These are phyloP conservation scores for Pseudomyrmex concolor DNA, from an alignment of 1,140 invertebrate genomes.

Conservation along the genomic window DNA sequence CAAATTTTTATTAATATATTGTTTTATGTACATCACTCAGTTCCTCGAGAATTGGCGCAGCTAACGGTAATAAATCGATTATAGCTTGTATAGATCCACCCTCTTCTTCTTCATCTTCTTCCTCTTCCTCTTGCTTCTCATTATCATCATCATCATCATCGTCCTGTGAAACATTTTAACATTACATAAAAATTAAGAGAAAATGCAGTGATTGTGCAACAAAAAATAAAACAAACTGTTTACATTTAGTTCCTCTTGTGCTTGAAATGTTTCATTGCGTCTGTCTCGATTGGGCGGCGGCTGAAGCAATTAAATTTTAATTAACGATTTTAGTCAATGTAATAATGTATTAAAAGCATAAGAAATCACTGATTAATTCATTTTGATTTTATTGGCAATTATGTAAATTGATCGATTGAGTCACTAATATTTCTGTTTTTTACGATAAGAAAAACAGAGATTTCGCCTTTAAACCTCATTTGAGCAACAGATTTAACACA, in stretches of 20 bases:
- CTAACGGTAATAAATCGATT: constrained; percentile 77
- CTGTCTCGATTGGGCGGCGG: constrained; percentile 50
- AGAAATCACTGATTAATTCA: not conserved
- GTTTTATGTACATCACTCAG: constrained; percentile 80
- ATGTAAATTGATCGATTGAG: not conserved
- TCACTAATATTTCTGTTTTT: not conserved
- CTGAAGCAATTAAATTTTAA: constrained; percentile 69
- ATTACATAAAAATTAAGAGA: not conserved
- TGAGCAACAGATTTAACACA: constrained; percentile 69
- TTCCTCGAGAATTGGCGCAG: constrained; percentile 81
- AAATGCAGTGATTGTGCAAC: constrained; percentile 5
- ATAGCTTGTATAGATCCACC: constrained; percentile 77
- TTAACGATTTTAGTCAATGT: not conserved
- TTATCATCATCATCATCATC: constrained; percentile 46
- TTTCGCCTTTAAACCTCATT: constrained; percentile 45
- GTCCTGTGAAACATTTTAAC: constrained; percentile 25
- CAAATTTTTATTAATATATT: constrained; percentile 25
- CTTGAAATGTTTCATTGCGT: constrained; percentile 72
- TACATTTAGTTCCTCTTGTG: constrained; percentile 66
- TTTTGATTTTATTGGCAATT: not conserved
- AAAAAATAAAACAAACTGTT: not conserved
- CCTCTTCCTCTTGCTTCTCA: constrained; percentile 37
- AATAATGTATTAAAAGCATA: not conserved
- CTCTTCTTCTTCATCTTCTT: constrained; percentile 71
- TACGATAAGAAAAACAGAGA: not conserved